Base-by-base conservation (phyloP, 2,113 vertebrate species). In the Labeo rohita region DNA sequence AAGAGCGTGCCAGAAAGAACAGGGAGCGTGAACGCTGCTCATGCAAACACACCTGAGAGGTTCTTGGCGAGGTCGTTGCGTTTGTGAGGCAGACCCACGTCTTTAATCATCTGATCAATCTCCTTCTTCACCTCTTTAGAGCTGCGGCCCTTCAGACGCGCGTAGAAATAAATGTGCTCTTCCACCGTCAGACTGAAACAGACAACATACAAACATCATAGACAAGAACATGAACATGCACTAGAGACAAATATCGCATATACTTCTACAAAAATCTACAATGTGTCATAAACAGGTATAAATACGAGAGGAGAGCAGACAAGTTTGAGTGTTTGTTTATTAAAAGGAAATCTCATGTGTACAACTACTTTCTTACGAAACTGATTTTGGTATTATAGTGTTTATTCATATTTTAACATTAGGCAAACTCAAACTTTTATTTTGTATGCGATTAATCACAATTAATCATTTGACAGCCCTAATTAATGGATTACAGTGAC, bases 141-240 rank as follows among this genome's bases (percentile, higher is more conserved):
- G 0, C 96, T 94, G 50, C 93, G 91, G 13, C 98, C 98, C 89
- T 99, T 99, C 56, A 99, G 94, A 21, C 97, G 92, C 45, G 95
- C 97, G 0, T 99, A 99, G 93, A 99, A 99, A 95, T 98, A 99
- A 90, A 99, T 98, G 91, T 99, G 98, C 68, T 99, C 98, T 87
- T 99, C 98, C 2, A 99, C 97, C 2, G 98, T 99, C 88, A 99
- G 92, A 88, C 98, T 99, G 91, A 52, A 91, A 56, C 49, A 75
- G 47, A 84, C 77, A 18, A 72, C 8, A 21, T 72, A 43, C 9
- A 39, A 2, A 39, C 16, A 43, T 28, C 34, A 68, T 13, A 9
- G 15, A 9, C 12, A 36, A 12, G 65, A 68, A 68, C 6, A 39
- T 18, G 28, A 28, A 28, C 28, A 28, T 2, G 16, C 1, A 5